Evolutionary conservation across 2,797 vertebrate species (phyloP), one percentile per base, ranked within the genome.

Genomic region (Acrocephalus scirpaceus): DNA sequence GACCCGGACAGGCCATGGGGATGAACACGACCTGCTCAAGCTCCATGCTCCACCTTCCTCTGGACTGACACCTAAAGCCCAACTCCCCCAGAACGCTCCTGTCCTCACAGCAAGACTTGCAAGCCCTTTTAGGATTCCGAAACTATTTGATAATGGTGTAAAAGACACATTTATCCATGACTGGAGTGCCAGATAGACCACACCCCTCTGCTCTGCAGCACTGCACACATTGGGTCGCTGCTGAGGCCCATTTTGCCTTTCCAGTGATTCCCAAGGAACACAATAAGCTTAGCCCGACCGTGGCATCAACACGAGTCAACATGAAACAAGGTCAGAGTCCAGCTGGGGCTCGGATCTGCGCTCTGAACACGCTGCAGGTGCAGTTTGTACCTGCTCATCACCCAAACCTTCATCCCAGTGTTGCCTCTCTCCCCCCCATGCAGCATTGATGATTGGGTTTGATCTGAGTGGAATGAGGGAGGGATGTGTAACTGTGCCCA

Each of bases 211-310:
- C 26, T 30, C 42, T 21, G 30, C 54, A 51, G 20, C 70, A 60
- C 29, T 0, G 0, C 7, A n/a, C 10, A 7, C 12, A 0, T 8
- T 18, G 42, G 48, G 29, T 23, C 0, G 0, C 40, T 45, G 40
- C 8, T 44, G 61, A 81, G 21, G 32, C 36, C 45, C 8, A 12
- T 53, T 84, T n/a, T 7, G 30, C 44, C 62, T 70, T 69, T 20
- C 57, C 13, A 5, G 10, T 6, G 4, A 19, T 44, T 40, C 58
- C 50, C 32, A 66, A 56, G 34, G 29, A 64, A 16, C 21, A 27
- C 10, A 27, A 4, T 47, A 32, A 72, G 42, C 27, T 57, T 8
- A 64, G 32, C 30, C 38, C 1, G 4, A 26, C 10, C 47, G 56
- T 3, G 16, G 54, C 29, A 27, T 6, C 57, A 15, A 21, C 66